Percentiles rank a stretch among this genome's conserved stretches.
Conservation (phyloP, 1,140 invertebrate genomes). For the Druon quercuslanigerum region DNA sequence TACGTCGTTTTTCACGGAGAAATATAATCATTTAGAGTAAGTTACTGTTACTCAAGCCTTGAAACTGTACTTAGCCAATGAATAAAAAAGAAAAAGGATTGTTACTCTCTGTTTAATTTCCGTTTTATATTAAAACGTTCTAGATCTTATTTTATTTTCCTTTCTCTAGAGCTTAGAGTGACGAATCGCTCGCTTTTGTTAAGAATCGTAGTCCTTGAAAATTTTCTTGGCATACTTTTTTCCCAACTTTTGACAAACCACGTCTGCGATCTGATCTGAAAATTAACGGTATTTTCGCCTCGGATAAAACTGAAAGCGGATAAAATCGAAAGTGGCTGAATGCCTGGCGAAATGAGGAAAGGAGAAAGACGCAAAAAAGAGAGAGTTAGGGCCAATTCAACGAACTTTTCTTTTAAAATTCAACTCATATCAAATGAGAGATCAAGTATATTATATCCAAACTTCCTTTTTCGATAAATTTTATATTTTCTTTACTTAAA, state of each 20-base stretch:
- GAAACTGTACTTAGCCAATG: not conserved
- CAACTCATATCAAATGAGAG: not conserved
- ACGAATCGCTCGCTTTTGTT: not conserved
- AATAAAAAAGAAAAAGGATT: not conserved
- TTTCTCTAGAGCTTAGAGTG: not conserved
- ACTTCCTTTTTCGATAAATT: not conserved
- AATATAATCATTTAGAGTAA: not conserved
- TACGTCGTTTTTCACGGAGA: not conserved
- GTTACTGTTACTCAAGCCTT: slow-evolving; percentile 6
- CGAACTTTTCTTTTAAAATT: slow-evolving; percentile 19
- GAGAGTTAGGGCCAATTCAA: slow-evolving; percentile 14
- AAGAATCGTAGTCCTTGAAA: not conserved
- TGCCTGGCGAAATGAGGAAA: slow-evolving; percentile 36
- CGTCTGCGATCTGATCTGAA: slow-evolving; percentile 8
- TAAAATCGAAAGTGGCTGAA: slow-evolving; percentile 56
- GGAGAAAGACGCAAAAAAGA: slow-evolving; percentile 31
- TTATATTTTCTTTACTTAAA: not conserved
- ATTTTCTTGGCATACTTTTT: slow-evolving; percentile 9
- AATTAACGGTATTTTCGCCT: slow-evolving; percentile 46
- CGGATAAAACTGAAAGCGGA: slow-evolving; percentile 14
- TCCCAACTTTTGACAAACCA: not conserved
- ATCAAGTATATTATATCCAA: not conserved
- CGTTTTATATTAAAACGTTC: not conserved
- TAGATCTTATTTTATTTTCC: not conserved
- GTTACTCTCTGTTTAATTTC: not conserved